phyloP scores from a whole-genome alignment of 2,888 invertebrate species.

The Tuta absoluta region DNA sequence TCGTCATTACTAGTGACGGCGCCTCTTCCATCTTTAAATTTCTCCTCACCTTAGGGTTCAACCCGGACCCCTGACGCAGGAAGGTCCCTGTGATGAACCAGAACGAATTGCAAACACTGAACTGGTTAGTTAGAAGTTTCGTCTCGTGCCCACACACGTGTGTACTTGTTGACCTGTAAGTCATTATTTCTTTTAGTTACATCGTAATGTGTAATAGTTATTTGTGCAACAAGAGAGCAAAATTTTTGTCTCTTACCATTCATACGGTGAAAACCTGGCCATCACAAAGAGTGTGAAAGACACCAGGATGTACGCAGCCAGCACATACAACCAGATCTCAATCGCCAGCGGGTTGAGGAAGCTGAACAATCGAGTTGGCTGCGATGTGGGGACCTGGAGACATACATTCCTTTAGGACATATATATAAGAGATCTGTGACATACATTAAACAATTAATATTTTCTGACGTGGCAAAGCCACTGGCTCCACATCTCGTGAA shows the following conservation, averaged over 20 bases:
- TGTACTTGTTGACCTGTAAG: constrained; percentile 81
- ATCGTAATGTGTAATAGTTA: no score
- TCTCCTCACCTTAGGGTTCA: constrained; percentile 91
- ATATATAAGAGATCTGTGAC: no score
- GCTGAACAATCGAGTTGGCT: constrained; percentile 93
- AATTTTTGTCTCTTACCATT: constrained; percentile 87
- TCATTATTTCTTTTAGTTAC: no score
- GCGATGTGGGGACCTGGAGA: constrained; percentile 91
- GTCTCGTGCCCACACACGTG: constrained; percentile 90
- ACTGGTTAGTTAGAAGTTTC: constrained; percentile 96
- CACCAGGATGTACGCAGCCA: constrained; percentile 97
- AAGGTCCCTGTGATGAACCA: constrained; percentile 98
- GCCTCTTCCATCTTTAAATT: no score
- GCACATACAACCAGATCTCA: constrained; percentile 97
- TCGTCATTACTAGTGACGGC: no score
- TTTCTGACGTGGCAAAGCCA: no score
- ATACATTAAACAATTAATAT: no score
- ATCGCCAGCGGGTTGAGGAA: constrained; percentile 98
- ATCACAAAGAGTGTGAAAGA: constrained; percentile 97
- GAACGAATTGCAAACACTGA: constrained; percentile 97
- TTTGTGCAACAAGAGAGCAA: no score
- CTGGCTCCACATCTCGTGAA: no score
- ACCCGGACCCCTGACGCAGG: constrained; percentile 95
- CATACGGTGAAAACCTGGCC: constrained; percentile 98
- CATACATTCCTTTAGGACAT: no score